Evolutionary conservation across 2,113 vertebrate species (phyloP), one percentile per base, ranked within the genome.

Genomic region (Apodemus sylvaticus): DNA sequence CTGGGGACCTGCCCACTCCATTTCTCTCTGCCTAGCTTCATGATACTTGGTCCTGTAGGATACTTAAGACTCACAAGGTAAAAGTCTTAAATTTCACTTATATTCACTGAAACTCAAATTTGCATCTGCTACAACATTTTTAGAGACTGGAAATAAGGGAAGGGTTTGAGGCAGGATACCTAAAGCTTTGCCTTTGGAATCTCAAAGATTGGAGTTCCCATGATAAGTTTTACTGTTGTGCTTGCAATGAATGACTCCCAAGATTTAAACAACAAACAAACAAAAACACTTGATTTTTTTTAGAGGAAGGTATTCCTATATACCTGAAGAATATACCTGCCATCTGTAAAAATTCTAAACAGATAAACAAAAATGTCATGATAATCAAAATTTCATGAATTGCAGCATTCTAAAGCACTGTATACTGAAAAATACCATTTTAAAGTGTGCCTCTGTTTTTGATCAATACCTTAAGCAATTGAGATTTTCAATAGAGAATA

Each of bases 261-360:
- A 78, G 45, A 66, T 86, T 71, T 53, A 53, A 9, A n/a, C 16
- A 87, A 36, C 20, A 74, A 60, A 36, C 20, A 74, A 60, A 58
- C 12, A 74, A 45, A 76, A 86, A 91, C 13, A 60, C 51, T 85
- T 79, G 55, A 68, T 39, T 74, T 89, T 79, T 82, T 87, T 20
- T 64, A 94, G 17, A 66, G n/a, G 24, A 77, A 87, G 89, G 29
- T 48, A 31, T 76, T 90, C 16, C 71, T 66, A 12, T 14, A 24
- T 86, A 74, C 64, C 29, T 89, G 78, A 29, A 89, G 74, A 70
- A 42, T 89, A 0, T 93, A 81, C 36, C 86, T 78, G 20, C 45
- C 89, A 51, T 86, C 70, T 86, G 86, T 13, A 91, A 79, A 79
- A 94, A 60, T 55, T 94, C 12, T 62, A 88, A 95, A 89, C 66